Percentiles rank a stretch among this genome's conserved stretches.
Evolutionary conservation across 2,797 vertebrate genomes (phyloP).

Genomic region (Acipenser ruthenus): DNA sequence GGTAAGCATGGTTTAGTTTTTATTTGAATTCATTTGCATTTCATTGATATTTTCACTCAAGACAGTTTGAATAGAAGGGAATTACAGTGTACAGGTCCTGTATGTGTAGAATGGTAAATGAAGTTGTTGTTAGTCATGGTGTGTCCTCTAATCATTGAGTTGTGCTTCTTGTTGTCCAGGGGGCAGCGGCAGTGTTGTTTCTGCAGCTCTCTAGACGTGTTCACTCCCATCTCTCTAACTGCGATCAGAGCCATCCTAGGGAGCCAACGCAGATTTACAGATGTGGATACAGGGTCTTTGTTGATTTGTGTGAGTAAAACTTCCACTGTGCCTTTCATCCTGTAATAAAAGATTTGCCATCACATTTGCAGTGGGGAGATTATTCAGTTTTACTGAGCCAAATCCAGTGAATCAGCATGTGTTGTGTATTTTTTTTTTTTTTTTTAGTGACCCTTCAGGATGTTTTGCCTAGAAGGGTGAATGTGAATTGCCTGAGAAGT

Average conservation of each 20-base stretch:
- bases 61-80: too few species aligned
- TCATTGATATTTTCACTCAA: too few species aligned
- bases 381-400: too few species aligned
- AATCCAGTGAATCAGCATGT: too few species aligned
- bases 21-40: too few species aligned
- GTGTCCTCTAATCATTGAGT: background rate
- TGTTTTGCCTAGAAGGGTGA: slow-evolving; percentile 40
- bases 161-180: slow-evolving; percentile 41
- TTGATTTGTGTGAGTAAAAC: slow-evolving; percentile 51
- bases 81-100: too few species aligned
- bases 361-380: too few species aligned
- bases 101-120: too few species aligned
- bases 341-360: too few species aligned
- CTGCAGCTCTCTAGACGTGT: slow-evolving; percentile 72
- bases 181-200: slow-evolving; percentile 65
- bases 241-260: slow-evolving; percentile 35
- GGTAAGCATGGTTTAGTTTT: slow-evolving; percentile 46
- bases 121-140: too few species aligned
- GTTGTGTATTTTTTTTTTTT: background rate
- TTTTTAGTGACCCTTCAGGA: slow-evolving; percentile 43
- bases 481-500: slow-evolving; percentile 36
- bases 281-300: slow-evolving; percentile 51
- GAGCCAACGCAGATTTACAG: slow-evolving; percentile 33
- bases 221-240: slow-evolving; percentile 57
- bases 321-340: too few species aligned